Base-by-base conservation (phyloP, 2,113 vertebrate genomes). In the Paracanthobrama guichenoti region DNA sequence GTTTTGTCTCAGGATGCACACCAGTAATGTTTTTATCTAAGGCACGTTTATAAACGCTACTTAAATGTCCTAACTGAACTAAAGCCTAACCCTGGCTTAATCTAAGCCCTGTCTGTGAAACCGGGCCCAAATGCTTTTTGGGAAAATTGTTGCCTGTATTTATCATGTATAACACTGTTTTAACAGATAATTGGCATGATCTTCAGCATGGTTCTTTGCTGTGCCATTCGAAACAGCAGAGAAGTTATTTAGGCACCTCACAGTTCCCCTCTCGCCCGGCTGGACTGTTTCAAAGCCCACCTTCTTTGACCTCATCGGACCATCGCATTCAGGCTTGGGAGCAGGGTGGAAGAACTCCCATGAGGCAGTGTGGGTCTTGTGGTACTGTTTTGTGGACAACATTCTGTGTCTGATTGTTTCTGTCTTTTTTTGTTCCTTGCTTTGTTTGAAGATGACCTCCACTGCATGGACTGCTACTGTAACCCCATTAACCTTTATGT, bases 151-250 rank as follows among this genome's bases (percentile, higher is more conserved):
- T n/a, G 4, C 28, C 0, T 81, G 3, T 71, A 24, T 71, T 81
- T 46, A 57, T 69, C 8, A 22, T 69, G 9, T 39, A 4, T 10
- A 35, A 67, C 62, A 20, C 42, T 85, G 46, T 91, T 53, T 76
- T 89, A 26, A 28, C 79, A 99, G 98, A 95, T 98, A 85, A 94
- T 98, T 64, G 97, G 97, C 59, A 99, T 99, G 97, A 93, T 98
- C 91, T 98, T 98, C 95, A 99, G 98, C 90, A 98, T 99, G 97
- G 95, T 99, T 82, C 95, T 99, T 66, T 99, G 97, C 89, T 98
- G 97, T 91, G 97, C 92, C 3, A 98, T 99, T 91, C 95, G 96
- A 86, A 97, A 96, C 93, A 96, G 94, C 86, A 94, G 95, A 89
- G 97, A 99, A 86, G 94, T 97, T 87, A 96, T 99, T 89, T 99